phyloP scores from a whole-genome alignment of 2,797 vertebrate species.

The Falco biarmicus region DNA sequence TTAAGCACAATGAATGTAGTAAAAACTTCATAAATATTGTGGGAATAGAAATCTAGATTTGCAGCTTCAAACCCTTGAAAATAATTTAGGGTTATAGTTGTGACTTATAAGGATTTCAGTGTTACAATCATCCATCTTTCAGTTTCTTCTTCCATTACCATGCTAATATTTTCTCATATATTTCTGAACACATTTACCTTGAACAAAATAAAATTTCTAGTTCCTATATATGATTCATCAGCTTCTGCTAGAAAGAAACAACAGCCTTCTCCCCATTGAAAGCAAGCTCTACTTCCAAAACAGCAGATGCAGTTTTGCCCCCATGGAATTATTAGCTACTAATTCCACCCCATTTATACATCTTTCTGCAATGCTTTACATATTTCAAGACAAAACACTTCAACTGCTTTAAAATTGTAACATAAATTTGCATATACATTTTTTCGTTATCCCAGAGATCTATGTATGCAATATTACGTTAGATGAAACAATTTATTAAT shows the following conservation, averaged over 20 bases:
- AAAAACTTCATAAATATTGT: neutral
- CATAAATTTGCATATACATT: neutral
- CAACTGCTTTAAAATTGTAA: neutral
- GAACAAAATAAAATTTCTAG: neutral
- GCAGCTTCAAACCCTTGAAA: neutral
- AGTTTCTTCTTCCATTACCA: neutral
- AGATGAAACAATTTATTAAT: neutral
- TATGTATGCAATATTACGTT: neutral
- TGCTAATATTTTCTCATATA: neutral
- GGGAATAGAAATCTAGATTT: neutral
- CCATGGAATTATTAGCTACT: neutral
- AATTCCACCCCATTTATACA: neutral
- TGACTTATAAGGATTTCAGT: neutral
- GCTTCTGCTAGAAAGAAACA: neutral
- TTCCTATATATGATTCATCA: neutral
- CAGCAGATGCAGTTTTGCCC: neutral
- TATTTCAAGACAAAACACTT: neutral
- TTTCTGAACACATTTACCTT: neutral
- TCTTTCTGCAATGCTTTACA: neutral
- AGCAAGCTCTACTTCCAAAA: neutral
- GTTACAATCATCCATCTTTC: neutral
- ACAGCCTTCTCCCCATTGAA: neutral
- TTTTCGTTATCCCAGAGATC: neutral
- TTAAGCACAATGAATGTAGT: neutral
- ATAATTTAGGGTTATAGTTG: neutral